Conservation (phyloP, 1,140 invertebrate species). For the Drosophila pseudoobscura region DNA sequence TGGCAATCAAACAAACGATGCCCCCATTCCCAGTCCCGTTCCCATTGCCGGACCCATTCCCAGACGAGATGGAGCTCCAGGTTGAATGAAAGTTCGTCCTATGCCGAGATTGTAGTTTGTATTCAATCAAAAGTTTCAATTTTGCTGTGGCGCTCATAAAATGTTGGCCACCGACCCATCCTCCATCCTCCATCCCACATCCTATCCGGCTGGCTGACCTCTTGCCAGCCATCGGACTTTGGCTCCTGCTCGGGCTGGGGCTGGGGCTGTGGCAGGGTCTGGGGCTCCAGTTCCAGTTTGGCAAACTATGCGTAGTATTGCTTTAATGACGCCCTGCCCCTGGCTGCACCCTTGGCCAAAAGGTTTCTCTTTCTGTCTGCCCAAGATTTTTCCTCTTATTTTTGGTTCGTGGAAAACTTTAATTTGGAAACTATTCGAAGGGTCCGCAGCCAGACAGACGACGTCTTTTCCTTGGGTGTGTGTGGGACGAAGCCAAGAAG, state of each 20-base stretch:
- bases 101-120: conserved; percentile 73
- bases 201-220: conserved; percentile 23
- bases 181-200: neutral
- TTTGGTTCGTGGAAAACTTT: conserved; percentile 48
- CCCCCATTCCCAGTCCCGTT: neutral
- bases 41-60: neutral
- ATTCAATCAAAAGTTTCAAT: conserved; percentile 82
- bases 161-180: conserved; percentile 20
- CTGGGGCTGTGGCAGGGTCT: neutral
- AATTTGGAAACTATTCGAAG: conserved; percentile 69
- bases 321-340: conserved; percentile 62
- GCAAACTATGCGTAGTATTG: conserved; percentile 70
- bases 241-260: neutral
- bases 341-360: conserved; percentile 21
- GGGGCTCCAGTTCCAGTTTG: conserved; percentile 38
- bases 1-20: conserved; percentile 22
- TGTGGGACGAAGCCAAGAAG: conserved; percentile 55
- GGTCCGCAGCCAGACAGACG: conserved; percentile 13
- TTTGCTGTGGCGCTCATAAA: conserved; percentile 65
- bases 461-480: conserved; percentile 33
- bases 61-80: conserved; percentile 23
- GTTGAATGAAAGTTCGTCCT: conserved; percentile 52
- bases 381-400: conserved; percentile 24
- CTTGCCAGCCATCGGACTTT: conserved; percentile 30
- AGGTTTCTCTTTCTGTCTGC: conserved; percentile 22